Evolutionary conservation across 2,797 vertebrate species (phyloP), one percentile per base, ranked within the genome.

Genomic region (Acrocephalus scirpaceus): DNA sequence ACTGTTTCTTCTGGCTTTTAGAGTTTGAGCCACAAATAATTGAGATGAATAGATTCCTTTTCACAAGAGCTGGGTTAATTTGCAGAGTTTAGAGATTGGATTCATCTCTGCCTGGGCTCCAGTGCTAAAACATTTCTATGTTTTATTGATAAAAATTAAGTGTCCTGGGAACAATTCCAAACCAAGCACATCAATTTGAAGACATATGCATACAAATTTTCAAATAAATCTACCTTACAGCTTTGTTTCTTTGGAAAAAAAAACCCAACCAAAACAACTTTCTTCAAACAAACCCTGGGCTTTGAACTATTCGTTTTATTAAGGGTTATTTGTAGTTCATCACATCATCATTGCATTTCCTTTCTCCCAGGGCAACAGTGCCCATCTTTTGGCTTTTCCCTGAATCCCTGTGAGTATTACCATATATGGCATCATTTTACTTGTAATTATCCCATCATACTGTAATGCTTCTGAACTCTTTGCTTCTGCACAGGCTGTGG

Each of bases 61-160:
- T 95, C 77, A 65, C 45, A 61, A 82, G 77, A 81, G 17, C 53
- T 61, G 44, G 38, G 70, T 56, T 82, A 82, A 76, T 69, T 91
- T 86, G 81, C 34, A 81, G 77, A 89, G 70, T 93, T 89, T 30
- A 70, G 78, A 89, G 60, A 30, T 26, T 88, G 58, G 75, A 38
- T 73, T 56, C 16, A 20, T 90, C 65, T 78, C 74, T 77, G 40
- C n/a, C 30, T 76, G 72, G 64, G 30, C 67, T 95, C 85, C 92
- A 87, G 45, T 85, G 70, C 79, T 96, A 90, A 93, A 95, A 64
- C 16, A 75, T 73, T 92, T 96, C 92, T 90, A 72, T 95, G 90
- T 93, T 97, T 90, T 92, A 82, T 48, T 93, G 97, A 94, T 97
- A 97, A 97, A 97, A 97, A 97, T 96, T 97, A 97, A 96, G 80